phyloP scores from a whole-genome alignment of 1,140 invertebrate genomes.

The Drosophila jambulina region DNA sequence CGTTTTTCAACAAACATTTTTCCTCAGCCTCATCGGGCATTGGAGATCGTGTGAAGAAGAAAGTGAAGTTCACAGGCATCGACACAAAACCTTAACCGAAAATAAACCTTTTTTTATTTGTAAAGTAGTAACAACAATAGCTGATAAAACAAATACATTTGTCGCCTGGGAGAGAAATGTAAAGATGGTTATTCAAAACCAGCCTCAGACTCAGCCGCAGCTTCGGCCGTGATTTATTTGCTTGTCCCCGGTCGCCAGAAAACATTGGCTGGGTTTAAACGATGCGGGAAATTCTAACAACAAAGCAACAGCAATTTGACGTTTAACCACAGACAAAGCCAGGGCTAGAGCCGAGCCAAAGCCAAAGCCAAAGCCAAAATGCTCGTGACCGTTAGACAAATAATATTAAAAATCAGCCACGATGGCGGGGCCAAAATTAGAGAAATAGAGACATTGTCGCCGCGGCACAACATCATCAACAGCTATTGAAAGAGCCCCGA shows the following conservation, averaged over 20 bases:
- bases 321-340: conserved; percentile 59
- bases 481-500: conserved; percentile 71
- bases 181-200: conserved; percentile 77
- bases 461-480: conserved; percentile 77
- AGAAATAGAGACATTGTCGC: conserved; percentile 82
- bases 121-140: conserved; percentile 70
- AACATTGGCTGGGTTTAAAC: conserved; percentile 77
- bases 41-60: conserved; percentile 56
- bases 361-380: conserved; percentile 61
- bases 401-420: conserved; percentile 77
- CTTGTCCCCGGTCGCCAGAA: conserved; percentile 72
- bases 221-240: conserved; percentile 73
- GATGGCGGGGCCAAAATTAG: conserved; percentile 62
- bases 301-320: conserved; percentile 54
- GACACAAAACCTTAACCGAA: conserved; percentile 34
- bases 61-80: conserved; percentile 76
- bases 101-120: conserved; percentile 52
- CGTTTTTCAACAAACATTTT: conserved; percentile 78
- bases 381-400: conserved; percentile 82
- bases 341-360: conserved; percentile 13
- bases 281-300: conserved; percentile 80
- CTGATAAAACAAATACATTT: conserved; percentile 83
- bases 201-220: conserved; percentile 7
- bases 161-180: conserved; percentile 72
- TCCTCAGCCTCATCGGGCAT: conserved; percentile 44